These are phyloP conservation scores for Empidonax alnorum DNA, from an alignment of 2,113 vertebrate genomes.

Conservation along the genomic window DNA sequence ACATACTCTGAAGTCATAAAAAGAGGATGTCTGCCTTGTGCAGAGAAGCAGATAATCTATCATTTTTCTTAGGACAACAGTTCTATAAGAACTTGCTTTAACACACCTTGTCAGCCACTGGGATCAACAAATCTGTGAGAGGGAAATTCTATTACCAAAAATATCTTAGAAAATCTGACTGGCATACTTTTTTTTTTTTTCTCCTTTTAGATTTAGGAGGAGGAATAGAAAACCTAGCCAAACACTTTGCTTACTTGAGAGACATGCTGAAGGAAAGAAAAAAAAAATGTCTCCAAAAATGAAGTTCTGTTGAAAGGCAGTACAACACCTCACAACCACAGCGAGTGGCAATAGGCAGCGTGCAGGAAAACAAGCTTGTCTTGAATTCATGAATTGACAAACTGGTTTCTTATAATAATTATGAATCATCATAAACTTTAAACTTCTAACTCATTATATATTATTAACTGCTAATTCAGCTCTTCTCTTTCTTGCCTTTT, in stretches of 20 bases:
- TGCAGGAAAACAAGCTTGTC: slow-evolving; percentile 26
- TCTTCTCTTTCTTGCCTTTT: slow-evolving; percentile 30
- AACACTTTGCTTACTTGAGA: background rate
- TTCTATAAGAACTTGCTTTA: slow-evolving; percentile 13
- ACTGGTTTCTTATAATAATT: slow-evolving; percentile 29
- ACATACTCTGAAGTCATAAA: background rate
- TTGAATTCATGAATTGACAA: slow-evolving; percentile 8
- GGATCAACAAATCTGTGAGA: background rate
- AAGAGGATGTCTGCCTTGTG: background rate
- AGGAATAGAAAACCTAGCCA: slow-evolving; percentile 2
- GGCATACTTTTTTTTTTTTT: background rate
- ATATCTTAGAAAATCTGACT: background rate
- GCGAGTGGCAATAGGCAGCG: background rate
- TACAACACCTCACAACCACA: background rate
- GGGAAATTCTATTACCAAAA: slow-evolving; percentile 9
- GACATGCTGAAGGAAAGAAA: background rate
- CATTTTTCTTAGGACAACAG: slow-evolving; percentile 31
- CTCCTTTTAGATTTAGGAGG: background rate
- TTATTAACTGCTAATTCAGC: slow-evolving; percentile 43
- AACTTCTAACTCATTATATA: slow-evolving; percentile 34
- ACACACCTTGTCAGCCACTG: slow-evolving; percentile 2
- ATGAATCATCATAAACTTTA: slow-evolving; percentile 14
- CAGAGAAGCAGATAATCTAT: slow-evolving; percentile 4
- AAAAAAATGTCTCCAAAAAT: background rate
- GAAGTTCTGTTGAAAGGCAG: slow-evolving; percentile 23